Evolutionary conservation across 2,888 invertebrate genomes (phyloP), one percentile per base, ranked within the genome.

Genomic region (Choreutis nemorana): DNA sequence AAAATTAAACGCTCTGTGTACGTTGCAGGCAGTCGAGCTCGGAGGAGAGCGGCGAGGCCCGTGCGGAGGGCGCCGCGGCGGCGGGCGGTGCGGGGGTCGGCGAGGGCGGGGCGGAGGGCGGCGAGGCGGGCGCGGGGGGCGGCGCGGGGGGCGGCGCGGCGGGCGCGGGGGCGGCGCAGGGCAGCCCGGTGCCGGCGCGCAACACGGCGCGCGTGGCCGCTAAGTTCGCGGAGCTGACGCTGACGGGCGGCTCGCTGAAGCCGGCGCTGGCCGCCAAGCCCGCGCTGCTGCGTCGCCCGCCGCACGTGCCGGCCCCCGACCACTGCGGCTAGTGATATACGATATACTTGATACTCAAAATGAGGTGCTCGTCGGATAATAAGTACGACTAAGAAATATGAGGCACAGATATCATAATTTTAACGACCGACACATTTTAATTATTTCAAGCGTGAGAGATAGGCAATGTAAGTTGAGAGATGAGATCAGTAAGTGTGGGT

Each of bases 191-290:
- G 36, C 83, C 84, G 28, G 72, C 79, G 28, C 71, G 84, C 31
- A 82, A 84, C 51, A 85, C 85, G 33, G 82, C 83, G 36, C 82
- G 84, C 45, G 83, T 84, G 41, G 83, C 81, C 12, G 83, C 84
- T 37, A 82, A 85, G 61, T 85, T 86, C 61, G 84, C 84, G 11
- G 85, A 84, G 47, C 77, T 84, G 41, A 82, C 84, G 46, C 66
- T 85, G 14, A 85, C 84, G 14, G 85, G 84, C 24, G 84, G 84
- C 39, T 80, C 82, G 36, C 82, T 84, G 36, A 89, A 89, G 59
- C 90, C 90, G 5, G 87, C 87, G 52, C 82, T 89, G 34, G 88
- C 91, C 58, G 85, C 87, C 29, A 93, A 92, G 71, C 93, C 93
- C 9, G 86, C 88, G 45, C 86, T 93, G 45, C 83, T 91, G 67